These are phyloP conservation scores for Pyrrhosoma nymphula DNA, from an alignment of 2,888 invertebrate genomes.

Conservation along the genomic window DNA sequence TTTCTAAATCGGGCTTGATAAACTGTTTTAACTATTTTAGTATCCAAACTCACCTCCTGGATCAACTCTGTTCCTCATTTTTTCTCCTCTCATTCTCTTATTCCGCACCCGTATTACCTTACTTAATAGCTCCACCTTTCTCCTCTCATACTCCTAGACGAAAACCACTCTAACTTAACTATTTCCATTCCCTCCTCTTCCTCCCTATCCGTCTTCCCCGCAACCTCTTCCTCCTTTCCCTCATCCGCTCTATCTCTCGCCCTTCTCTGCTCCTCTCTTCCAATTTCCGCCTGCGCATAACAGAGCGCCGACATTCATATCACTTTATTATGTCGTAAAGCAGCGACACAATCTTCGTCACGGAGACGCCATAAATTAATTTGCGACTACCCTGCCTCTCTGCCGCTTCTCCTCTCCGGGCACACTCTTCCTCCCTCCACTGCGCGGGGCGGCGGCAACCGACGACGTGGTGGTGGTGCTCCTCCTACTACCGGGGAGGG, in stretches of 20 bases:
- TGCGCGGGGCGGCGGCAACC: neutral
- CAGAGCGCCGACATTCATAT: slow-evolving; percentile 66
- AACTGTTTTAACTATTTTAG: no score
- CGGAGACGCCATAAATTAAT: slow-evolving; percentile 66
- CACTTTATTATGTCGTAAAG: slow-evolving; percentile 67
- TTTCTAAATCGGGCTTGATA: no score
- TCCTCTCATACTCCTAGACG: neutral
- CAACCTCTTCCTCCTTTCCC: neutral
- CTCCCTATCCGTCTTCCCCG: neutral
- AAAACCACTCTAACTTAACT: neutral
- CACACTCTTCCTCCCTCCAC: neutral
- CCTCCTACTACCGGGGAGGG: neutral
- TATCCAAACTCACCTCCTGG: no score
- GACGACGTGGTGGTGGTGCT: neutral
- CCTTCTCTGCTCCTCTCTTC: slow-evolving; percentile 2
- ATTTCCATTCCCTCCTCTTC: no score
- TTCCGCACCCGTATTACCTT: no score
- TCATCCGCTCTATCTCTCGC: neutral
- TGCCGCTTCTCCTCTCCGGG: neutral
- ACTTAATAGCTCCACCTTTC: no score
- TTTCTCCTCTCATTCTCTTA: no score
- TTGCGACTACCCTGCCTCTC: slow-evolving; percentile 56
- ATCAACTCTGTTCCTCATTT: no score
- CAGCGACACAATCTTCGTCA: slow-evolving; percentile 67
- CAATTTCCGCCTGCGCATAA: slow-evolving; percentile 66